These are phyloP conservation scores for Macrosteles quadrilineatus DNA, from an alignment of 1,140 invertebrate genomes.

Conservation along the genomic window DNA sequence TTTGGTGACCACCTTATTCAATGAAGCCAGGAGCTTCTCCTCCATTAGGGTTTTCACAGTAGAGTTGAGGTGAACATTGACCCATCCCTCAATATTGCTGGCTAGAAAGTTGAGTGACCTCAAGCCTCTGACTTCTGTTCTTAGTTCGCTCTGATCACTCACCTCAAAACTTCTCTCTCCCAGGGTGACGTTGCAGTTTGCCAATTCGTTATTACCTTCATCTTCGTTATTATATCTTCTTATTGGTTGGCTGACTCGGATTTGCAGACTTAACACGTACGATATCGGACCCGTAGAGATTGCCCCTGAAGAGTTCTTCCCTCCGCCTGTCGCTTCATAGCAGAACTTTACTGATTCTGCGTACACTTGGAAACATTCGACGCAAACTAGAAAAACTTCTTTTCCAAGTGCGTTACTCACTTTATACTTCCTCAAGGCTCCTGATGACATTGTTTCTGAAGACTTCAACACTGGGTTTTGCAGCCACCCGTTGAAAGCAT, in stretches of 20 bases:
- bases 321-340: not conserved
- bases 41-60: not conserved
- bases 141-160: not conserved
- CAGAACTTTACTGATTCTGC: conserved; percentile 10
- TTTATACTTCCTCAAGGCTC: conserved; percentile 2
- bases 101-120: not conserved
- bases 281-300: not conserved
- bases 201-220: no score
- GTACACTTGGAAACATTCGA: not conserved
- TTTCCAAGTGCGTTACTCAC: not conserved
- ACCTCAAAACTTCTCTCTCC: conserved; percentile 1
- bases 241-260: not conserved
- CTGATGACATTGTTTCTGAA: not conserved
- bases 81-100: not conserved
- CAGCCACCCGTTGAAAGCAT: conserved; percentile 11
- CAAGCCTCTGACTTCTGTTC: not conserved
- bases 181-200: not conserved
- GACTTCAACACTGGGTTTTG: not conserved
- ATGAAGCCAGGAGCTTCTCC: not conserved
- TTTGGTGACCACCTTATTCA: not conserved
- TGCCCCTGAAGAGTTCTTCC: not conserved
- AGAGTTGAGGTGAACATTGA: not conserved
- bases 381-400: conserved; percentile 4
- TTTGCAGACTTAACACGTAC: conserved; percentile 1
- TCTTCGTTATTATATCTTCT: not conserved